Base-by-base conservation (phyloP, 30 jellyfish, hydroid and myxozoan species). In the Hydractinia echinata region DNA sequence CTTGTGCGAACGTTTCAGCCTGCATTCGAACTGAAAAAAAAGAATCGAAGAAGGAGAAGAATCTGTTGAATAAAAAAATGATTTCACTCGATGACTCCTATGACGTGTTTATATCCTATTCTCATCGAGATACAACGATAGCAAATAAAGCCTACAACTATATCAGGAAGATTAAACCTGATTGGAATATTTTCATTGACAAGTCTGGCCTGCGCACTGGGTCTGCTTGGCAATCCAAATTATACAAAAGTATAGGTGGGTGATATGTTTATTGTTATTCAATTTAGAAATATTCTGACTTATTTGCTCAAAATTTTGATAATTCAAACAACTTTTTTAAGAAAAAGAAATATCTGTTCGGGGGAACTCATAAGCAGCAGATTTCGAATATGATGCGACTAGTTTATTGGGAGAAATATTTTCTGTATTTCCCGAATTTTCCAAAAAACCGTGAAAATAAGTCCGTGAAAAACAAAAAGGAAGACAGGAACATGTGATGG, bases 51-150 rank as follows among this genome's bases (percentile, higher is more conserved):
- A 64, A 64, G 74, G 19, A 64, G 0, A 51, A 64, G 9, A 6
- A 51, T 64, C 74, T 44, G 44, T 60, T 60, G 19, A 60, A 60
- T 1, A 60, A 16, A 15, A 21, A 11, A 13, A 13, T 21, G 44
- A 14, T 88, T 5, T 66, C 81, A 6, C 61, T 53, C n/a, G 70
- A 84, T 55, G 83, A 68, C 54, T 71, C 55, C 19, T 90, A 81
- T 79, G 97, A 90, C 56, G 94, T 90, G 62, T 90, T 90, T 76
- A 86, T 90, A 4, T 90, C 97, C 8, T 90, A 90, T 76, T 81
- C 96, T 11, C 97, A 86, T 76, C 49, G n/a, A 64, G 88, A 85
- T 87, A 71, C 83, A 53, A 88, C 71, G 16, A 78, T 79, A 51
- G 95, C 96, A 8, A 81, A 64, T 49, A 64, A 66, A 50, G 71